Base-by-base conservation (phyloP, 2,113 vertebrate species). In the Galeopterus variegatus region DNA sequence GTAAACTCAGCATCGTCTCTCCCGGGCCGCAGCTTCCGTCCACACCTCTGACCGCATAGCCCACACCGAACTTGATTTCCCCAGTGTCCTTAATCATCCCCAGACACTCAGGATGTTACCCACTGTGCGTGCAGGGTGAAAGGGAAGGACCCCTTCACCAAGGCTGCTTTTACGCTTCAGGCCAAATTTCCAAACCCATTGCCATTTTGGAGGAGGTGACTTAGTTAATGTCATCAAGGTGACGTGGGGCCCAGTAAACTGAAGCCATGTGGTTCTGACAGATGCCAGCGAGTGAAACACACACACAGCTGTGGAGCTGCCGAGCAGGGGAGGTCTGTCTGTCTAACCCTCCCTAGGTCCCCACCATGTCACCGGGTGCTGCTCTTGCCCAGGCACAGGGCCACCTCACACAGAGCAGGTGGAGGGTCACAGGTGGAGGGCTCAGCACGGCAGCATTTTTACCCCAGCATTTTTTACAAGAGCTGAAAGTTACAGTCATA, bases 1-100 rank as follows among this genome's bases (percentile, higher is more conserved):
- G 89, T 97, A 97, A 98, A 97, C 97, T 97, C 97, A 98, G 97
- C 96, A 97, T 70, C 64, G 70, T 97, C 94, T 95, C 89, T 94
- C 60, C 14, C 60, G n/a, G 94, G 95, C 52, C 80, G 52, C 31
- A 90, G 86, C 90, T 90, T 89, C 79, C 80, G 65, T 33, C 82
- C 94, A 88, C 48, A 83, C 31, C 70, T 97, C 93, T 81, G 87
- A 92, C 73, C 90, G 80, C 23, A 85, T 45, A 31, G 95, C 90
- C 94, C 88, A 77, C 36, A 70, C 52, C 58, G 93, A 96, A 79
- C 96, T 89, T 93, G 91, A 70, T 94, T 96, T 94, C 90, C 95
- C 48, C 23, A 70, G 60, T 23, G 45, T 58, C 26, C 98, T 77
- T 93, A 89, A 83, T 75, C 86, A 76, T 97, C 82, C 94, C 96